Evolutionary conservation across 2,888 invertebrate genomes (phyloP).

Genomic region (Caenorhabditis becei): DNA sequence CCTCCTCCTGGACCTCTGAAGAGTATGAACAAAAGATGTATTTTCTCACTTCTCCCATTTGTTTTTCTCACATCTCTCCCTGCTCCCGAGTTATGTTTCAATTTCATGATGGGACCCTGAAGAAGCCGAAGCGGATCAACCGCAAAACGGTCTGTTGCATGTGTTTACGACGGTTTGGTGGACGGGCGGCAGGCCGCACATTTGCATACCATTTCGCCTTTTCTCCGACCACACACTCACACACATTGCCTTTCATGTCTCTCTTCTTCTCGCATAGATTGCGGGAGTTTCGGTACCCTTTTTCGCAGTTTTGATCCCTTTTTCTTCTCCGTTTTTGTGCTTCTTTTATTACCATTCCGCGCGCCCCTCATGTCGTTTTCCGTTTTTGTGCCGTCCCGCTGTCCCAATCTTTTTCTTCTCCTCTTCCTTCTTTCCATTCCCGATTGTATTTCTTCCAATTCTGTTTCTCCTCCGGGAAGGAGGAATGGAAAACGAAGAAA

Average conservation of each 20-base stretch:
- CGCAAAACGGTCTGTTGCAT: conserved; percentile 15
- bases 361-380: conserved; percentile 30
- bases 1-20: conserved; percentile 4
- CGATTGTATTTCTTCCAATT: conserved; percentile 22
- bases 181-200: conserved; percentile 8
- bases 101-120: neutral
- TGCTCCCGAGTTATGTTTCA: conserved; percentile 17
- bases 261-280: conserved; percentile 10
- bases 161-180: conserved; percentile 27
- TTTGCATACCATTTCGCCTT: conserved; percentile 59
- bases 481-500: conserved; percentile 26
- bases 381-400: conserved; percentile 51
- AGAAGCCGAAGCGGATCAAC: neutral
- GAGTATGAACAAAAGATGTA: conserved; percentile 62
- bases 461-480: conserved; percentile 6
- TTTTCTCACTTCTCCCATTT: conserved; percentile 56
- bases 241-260: conserved; percentile 15
- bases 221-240: conserved; percentile 31
- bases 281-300: conserved; percentile 42
- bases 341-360: conserved; percentile 45
- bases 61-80: conserved; percentile 43
- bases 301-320: conserved; percentile 4
- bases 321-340: conserved; percentile 2
- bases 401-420: conserved; percentile 30
- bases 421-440: conserved; percentile 1